Evolutionary conservation across 2,888 invertebrate species (phyloP), one percentile per base, ranked within the genome.

Genomic region (Hetaerina titia): DNA sequence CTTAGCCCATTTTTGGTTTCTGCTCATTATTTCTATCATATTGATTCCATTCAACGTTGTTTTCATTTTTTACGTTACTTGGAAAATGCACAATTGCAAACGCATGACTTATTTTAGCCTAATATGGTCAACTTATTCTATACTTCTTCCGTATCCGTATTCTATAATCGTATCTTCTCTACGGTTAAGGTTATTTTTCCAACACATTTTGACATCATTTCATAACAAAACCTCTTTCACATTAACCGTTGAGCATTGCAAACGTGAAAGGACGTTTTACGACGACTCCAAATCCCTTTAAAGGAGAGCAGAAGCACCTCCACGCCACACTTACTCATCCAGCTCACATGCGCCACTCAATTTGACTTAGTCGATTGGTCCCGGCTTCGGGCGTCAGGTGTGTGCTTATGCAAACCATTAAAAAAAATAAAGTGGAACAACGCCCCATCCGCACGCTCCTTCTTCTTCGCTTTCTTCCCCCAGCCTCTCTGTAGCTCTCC

Each of bases 341-440:
- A 8, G 45, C 90, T 90, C 90, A 45, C 90, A 92, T 69, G 56
- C 74, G 92, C 92, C 92, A 92, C 92, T 92, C 69, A 92, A 92
- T 92, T 92, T 92, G 92, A 92, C 92, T 64, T 92, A 92, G 92
- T 74, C 92, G 92, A 92, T 92, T 92, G 64, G 63, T 90, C 64
- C 64, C 90, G 90, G 90, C 81, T 90, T 90, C 45, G 92, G 92
- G 92, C 69, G 92, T 92, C 92, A 92, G 92, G 92, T 92, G 92
- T 92, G 92, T 92, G 57, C 92, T 92, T 92, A 92, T 92, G 92
- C 92, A 69, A 92, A 92, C 92, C 92, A 92, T 69, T 69, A 74
- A 92, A 69, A 92, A 81, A 81, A 81, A 31, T 9, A 31, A 31
- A 81, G 25, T 13, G 22, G 31, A 69, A 45, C 92, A 31, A 56